Evolutionary conservation across 37 sponge, comb jelly and placozoan genomes (phyloP).

Genomic region (Bolinopsis microptera): DNA sequence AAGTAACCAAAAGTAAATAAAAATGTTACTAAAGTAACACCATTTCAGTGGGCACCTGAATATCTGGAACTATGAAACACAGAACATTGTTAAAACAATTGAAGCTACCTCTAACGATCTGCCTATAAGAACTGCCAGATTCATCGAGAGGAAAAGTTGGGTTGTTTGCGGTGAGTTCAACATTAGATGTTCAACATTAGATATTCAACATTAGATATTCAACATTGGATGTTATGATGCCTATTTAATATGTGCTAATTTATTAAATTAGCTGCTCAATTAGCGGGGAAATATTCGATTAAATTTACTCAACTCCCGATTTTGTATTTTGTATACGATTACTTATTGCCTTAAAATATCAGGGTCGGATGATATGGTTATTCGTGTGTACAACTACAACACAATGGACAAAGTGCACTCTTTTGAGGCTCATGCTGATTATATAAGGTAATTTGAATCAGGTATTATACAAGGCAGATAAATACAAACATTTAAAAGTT

Average conservation of each 20-base stretch:
- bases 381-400: slow-evolving; percentile 97
- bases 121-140: slow-evolving; percentile 85
- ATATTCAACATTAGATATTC: too few species aligned
- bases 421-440: slow-evolving; percentile 96
- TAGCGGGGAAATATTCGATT: too few species aligned
- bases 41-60: slow-evolving; percentile 88
- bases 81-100: slow-evolving; percentile 66
- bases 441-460: slow-evolving; percentile 80
- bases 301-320: too few species aligned
- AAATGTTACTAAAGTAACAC: too few species aligned
- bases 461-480: too few species aligned
- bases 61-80: slow-evolving; percentile 96
- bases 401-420: slow-evolving; percentile 92
- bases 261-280: too few species aligned
- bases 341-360: too few species aligned
- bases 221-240: background rate
- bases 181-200: too few species aligned
- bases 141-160: slow-evolving; percentile 95
- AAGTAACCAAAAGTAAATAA: too few species aligned
- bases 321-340: too few species aligned
- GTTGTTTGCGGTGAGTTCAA: slow-evolving; percentile 88
- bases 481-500: too few species aligned
- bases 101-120: slow-evolving; percentile 66
- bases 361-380: slow-evolving; percentile 85
- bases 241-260: too few species aligned